Percentiles rank a stretch among this genome's conserved stretches.
phyloP scores from a whole-genome alignment of 1,140 invertebrate genomes.

The Cyphomyrmex costatus region DNA sequence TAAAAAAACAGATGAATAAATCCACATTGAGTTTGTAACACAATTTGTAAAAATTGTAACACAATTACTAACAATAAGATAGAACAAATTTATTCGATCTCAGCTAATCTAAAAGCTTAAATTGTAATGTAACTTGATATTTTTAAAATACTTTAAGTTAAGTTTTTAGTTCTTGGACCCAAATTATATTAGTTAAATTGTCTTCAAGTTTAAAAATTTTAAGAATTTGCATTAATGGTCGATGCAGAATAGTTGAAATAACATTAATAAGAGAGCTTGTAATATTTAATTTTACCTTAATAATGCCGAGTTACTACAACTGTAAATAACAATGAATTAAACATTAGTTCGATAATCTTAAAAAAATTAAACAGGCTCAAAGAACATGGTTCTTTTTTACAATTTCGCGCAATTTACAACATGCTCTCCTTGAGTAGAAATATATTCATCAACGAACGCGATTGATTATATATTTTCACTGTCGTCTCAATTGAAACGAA shows the following conservation, averaged over 20 bases:
- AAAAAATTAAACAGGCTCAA: not conserved
- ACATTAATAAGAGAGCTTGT: not conserved
- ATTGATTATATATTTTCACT: not conserved
- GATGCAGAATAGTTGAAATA: not conserved
- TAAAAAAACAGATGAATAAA: no score
- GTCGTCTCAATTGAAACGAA: slow-evolving; percentile 56
- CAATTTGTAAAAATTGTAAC: no score
- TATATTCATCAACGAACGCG: not conserved
- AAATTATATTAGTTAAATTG: not conserved
- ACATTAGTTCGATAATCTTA: not conserved
- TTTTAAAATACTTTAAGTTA: not conserved
- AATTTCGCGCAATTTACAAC: slow-evolving; percentile 9
- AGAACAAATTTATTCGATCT: not conserved
- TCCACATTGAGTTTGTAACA: no score
- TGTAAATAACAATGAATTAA: not conserved
- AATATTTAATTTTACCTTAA: not conserved
- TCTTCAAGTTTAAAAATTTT: no score
- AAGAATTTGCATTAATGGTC: not conserved
- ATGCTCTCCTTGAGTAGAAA: not conserved
- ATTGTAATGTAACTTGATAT: not conserved
- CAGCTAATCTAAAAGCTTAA: not conserved
- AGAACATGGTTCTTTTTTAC: no score
- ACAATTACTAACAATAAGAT: not conserved
- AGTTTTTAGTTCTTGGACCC: not conserved
- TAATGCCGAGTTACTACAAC: not conserved